These are phyloP conservation scores for Triops cancriformis DNA, from an alignment of 1,140 invertebrate species.

Conservation along the genomic window DNA sequence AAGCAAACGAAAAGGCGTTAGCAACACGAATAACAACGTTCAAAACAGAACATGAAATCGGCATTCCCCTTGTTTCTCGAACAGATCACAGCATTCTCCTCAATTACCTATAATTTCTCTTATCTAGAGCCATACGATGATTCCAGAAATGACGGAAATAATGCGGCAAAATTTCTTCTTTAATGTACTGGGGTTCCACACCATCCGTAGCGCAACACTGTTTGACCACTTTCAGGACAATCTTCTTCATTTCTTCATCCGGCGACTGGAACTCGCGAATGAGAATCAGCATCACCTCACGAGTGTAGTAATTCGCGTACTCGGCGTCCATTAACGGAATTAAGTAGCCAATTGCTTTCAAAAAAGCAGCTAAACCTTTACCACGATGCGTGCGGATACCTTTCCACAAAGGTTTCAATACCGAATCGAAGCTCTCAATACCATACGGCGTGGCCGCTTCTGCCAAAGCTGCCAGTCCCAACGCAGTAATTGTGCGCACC, in stretches of 20 bases:
- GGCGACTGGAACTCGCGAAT: slow-evolving; percentile 99
- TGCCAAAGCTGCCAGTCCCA: slow-evolving; percentile 94
- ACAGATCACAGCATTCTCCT: slow-evolving; percentile 47
- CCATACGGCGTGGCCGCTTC: slow-evolving; percentile 99
- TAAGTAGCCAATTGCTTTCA: slow-evolving; percentile 98
- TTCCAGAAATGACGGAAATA: slow-evolving; percentile 99
- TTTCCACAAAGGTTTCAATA: slow-evolving; percentile 98
- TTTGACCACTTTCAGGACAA: slow-evolving; percentile 99
- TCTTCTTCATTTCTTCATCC: slow-evolving; percentile 99
- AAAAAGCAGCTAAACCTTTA: slow-evolving; percentile 96
- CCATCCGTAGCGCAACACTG: slow-evolving; percentile 99
- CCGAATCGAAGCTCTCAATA: slow-evolving; percentile 99
- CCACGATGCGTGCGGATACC: slow-evolving; percentile 96
- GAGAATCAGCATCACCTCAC: slow-evolving; percentile 99
- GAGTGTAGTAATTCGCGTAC: slow-evolving; percentile 98
- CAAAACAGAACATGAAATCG: no score
- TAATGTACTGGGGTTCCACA: slow-evolving; percentile 98
- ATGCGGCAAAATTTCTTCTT: slow-evolving; percentile 96
- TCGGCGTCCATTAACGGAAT: slow-evolving; percentile 99
- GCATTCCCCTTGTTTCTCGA: no score
- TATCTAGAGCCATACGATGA: slow-evolving; percentile 96
- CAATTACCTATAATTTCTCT: slow-evolving; percentile 75
- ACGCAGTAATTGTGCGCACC: slow-evolving; percentile 88
- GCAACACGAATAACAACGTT: slow-evolving; percentile 17
- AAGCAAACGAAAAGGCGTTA: not conserved